These are phyloP conservation scores for Takifugu ocellatus DNA, from an alignment of 2,797 vertebrate species.

Conservation along the genomic window DNA sequence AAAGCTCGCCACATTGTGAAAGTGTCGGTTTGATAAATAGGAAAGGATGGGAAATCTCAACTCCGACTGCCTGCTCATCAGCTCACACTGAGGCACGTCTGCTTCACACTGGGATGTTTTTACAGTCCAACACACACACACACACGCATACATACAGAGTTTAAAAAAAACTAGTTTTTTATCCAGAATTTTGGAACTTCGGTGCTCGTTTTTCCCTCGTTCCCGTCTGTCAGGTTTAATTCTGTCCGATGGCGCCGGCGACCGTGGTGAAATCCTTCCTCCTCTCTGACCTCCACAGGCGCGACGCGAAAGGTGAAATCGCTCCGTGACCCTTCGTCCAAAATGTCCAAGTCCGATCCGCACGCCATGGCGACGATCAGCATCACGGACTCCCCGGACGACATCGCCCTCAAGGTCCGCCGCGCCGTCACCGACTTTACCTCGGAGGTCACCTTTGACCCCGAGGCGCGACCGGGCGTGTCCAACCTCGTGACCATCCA, in stretches of 20 bases:
- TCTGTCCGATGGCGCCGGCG: no score
- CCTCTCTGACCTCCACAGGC: conserved; percentile 61
- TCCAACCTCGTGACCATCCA: conserved; percentile 91
- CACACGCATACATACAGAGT: neutral
- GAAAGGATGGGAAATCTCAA: conserved; percentile 27
- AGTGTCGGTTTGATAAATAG: conserved; percentile 21
- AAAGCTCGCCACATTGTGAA: conserved; percentile 9
- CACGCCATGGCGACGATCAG: conserved; percentile 81
- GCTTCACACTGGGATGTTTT: conserved; percentile 6
- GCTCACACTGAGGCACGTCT: conserved; percentile 33
- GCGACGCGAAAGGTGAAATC: conserved; percentile 87
- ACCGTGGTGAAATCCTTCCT: neutral
- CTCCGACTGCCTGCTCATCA: conserved; percentile 23
- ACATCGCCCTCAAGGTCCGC: conserved; percentile 87
- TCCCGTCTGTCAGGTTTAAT: neutral
- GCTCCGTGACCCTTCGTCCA: conserved; percentile 84
- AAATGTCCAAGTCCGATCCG: conserved; percentile 98
- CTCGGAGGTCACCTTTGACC: conserved; percentile 91
- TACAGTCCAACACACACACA: conserved; percentile 4
- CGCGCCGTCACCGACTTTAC: conserved; percentile 93
- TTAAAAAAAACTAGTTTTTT: no score
- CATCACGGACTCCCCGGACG: conserved; percentile 86
- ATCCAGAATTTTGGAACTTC: no score
- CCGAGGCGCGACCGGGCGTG: conserved; percentile 81
- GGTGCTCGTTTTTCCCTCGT: neutral